Evolutionary conservation across 2,888 invertebrate species (phyloP).

Genomic region (Eubasilissa splendida): DNA sequence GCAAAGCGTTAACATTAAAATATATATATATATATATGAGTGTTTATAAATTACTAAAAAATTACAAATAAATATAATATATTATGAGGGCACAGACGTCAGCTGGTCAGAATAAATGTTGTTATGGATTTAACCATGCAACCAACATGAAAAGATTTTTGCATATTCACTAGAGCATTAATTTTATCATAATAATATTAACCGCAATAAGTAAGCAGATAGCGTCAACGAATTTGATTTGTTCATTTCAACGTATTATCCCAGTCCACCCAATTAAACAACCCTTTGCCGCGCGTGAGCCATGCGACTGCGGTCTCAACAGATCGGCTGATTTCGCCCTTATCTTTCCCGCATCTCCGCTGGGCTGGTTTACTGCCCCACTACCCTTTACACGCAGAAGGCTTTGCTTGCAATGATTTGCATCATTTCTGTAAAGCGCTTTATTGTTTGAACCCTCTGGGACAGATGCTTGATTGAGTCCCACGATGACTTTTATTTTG

Average conservation of each 20-base stretch:
- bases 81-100: no score
- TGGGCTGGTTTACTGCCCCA: neutral
- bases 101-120: no score
- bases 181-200: conserved; percentile 3
- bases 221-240: conserved; percentile 37
- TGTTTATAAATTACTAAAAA: no score
- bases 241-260: conserved; percentile 38
- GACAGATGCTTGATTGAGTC: conserved; percentile 26
- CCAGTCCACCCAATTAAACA: conserved; percentile 40
- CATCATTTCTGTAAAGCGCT: conserved; percentile 25
- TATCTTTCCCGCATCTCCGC: conserved; percentile 8
- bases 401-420: conserved; percentile 20
- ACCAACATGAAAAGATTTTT: no score
- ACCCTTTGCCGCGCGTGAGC: conserved; percentile 28
- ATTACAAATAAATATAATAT: no score
- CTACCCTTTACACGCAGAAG: neutral
- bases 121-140: no score
- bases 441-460: neutral
- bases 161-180: no score
- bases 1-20: no score
- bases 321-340: neutral
- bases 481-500: conserved; percentile 12
- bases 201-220: conserved; percentile 7
- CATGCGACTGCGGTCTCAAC: neutral
- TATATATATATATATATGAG: no score